phyloP scores from a whole-genome alignment of 2,797 vertebrate species.

The Oreortyx pictus region DNA sequence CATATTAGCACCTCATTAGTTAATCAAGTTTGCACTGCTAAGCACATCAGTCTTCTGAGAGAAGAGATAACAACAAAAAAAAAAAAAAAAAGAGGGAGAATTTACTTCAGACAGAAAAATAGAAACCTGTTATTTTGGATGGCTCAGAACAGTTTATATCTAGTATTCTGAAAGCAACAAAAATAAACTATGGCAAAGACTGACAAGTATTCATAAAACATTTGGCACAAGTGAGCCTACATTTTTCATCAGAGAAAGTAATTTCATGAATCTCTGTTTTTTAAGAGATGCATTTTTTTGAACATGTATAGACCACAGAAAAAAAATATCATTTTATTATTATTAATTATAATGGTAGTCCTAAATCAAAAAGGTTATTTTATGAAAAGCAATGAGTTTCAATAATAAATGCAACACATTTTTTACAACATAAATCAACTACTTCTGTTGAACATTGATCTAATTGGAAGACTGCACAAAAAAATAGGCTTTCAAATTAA shows the following conservation, averaged over 20 bases:
- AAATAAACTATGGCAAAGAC: neutral
- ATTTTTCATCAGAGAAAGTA: constrained; percentile 13
- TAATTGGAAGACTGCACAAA: neutral
- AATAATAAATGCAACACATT: neutral
- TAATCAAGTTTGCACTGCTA: neutral
- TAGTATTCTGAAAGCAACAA: neutral
- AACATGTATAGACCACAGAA: neutral
- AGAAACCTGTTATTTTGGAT: neutral
- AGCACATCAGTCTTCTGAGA: neutral
- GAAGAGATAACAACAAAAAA: neutral
- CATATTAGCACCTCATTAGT: neutral
- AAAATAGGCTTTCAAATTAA: neutral
- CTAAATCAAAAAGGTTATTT: neutral
- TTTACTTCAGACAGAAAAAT: neutral
- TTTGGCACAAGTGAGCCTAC: neutral
- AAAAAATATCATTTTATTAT: neutral
- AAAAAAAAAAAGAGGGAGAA: neutral
- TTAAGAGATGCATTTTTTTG: neutral
- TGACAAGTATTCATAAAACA: neutral
- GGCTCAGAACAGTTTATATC: neutral
- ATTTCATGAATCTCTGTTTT: neutral
- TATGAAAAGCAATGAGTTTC: neutral
- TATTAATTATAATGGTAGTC: neutral
- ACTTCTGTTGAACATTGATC: neutral
- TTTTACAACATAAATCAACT: neutral